These are phyloP conservation scores for Corythoichthys intestinalis DNA, from an alignment of 2,113 vertebrate species.

Conservation along the genomic window DNA sequence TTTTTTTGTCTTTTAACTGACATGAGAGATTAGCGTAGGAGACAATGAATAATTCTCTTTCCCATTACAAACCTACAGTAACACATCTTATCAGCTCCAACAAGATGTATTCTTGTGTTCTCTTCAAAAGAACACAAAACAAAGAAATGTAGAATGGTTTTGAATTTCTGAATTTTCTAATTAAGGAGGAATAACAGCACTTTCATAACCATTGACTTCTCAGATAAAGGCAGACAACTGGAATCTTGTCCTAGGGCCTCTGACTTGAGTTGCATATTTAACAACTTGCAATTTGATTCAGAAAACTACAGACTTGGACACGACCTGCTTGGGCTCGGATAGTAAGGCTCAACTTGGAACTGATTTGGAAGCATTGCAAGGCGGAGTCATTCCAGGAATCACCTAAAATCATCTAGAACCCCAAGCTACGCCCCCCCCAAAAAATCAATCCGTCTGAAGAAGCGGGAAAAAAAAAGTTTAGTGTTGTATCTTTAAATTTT, in stretches of 20 bases:
- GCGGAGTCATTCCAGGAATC: too few relatives aligned
- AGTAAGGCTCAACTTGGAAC: too few relatives aligned
- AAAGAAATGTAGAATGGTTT: constrained; percentile 15
- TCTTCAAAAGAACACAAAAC: constrained; percentile 21
- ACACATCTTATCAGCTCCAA: constrained; percentile 53
- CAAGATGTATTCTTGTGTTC: constrained; percentile 43
- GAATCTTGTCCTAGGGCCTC: background rate
- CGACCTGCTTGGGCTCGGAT: too few relatives aligned
- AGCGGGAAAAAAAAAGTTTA: too few relatives aligned
- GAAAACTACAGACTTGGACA: too few relatives aligned
- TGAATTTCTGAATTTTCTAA: constrained; percentile 9
- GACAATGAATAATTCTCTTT: constrained; percentile 55
- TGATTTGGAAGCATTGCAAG: too few relatives aligned
- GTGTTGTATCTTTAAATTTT: too few relatives aligned
- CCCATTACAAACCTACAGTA: constrained; percentile 38
- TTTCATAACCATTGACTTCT: constrained; percentile 14
- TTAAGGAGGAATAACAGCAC: constrained; percentile 18
- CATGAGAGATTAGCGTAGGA: constrained; percentile 47
- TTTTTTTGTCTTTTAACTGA: constrained; percentile 16
- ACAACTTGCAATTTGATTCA: background rate
- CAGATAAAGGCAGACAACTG: background rate
- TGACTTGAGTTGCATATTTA: background rate
- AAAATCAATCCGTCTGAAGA: too few relatives aligned
- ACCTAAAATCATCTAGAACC: too few relatives aligned
- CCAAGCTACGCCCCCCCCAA: too few relatives aligned